A percentile compares a stretch with the other conserved stretches of the same genome.
Conservation (phyloP, 2,888 invertebrate species). For the Cataglyphis altisquamis region DNA sequence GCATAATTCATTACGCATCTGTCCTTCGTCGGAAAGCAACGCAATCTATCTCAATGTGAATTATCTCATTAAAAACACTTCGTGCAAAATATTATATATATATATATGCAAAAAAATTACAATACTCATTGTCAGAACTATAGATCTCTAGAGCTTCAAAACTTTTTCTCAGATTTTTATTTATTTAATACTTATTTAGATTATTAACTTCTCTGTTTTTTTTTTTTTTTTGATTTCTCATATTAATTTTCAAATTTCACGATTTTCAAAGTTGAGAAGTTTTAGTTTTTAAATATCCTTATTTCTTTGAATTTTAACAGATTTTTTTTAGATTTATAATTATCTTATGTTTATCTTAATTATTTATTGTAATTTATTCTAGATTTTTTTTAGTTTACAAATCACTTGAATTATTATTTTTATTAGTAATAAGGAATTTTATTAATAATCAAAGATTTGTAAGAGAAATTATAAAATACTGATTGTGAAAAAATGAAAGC, state of each 20-base stretch:
- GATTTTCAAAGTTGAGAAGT: not conserved
- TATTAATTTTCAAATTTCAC: not conserved
- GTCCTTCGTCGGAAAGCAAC: conserved; percentile 63
- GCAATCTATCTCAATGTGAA: not conserved
- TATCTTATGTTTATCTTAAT: not conserved
- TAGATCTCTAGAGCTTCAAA: not conserved
- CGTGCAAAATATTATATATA: not conserved
- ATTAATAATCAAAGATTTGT: not conserved
- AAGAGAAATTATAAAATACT: not conserved
- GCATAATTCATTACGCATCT: conserved; percentile 80
- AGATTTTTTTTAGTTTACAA: not conserved
- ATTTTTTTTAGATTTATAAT: not conserved
- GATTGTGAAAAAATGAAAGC: not conserved
- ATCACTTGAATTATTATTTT: not conserved
- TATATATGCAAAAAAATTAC: not conserved
- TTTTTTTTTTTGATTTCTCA: not conserved
- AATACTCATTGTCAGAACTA: no score
- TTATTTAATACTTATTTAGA: not conserved
- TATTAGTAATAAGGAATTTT: not conserved
- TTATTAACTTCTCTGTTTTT: not conserved
- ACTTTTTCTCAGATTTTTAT: not conserved
- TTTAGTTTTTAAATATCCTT: not conserved
- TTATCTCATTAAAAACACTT: not conserved
- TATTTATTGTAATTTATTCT: not conserved
- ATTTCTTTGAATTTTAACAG: not conserved